phyloP scores from a whole-genome alignment of 2,113 vertebrate species.

The Anolis carolinensis region DNA sequence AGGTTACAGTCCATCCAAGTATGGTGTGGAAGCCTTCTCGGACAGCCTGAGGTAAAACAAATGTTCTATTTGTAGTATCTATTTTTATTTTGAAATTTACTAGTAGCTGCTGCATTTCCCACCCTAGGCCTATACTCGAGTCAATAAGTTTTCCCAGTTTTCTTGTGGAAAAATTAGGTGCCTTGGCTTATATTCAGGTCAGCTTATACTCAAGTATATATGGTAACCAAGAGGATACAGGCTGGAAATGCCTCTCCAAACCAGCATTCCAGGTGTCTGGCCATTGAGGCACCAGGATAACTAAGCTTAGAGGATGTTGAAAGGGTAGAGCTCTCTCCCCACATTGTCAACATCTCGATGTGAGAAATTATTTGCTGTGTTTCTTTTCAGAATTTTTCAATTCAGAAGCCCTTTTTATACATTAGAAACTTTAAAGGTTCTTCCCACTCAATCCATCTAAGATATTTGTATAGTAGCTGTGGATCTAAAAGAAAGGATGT shows the following conservation, averaged over 20 bases:
- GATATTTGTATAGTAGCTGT: too few species aligned
- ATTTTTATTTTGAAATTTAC: too few species aligned
- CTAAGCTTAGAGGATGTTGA: too few species aligned
- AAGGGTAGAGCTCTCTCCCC: background rate
- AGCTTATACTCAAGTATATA: too few species aligned
- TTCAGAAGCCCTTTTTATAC: background rate
- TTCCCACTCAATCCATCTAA: background rate
- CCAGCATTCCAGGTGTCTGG: too few species aligned
- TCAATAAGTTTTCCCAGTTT: too few species aligned
- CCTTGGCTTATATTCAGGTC: too few species aligned
- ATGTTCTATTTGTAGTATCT: background rate
- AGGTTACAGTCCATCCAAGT: constrained; percentile 71
- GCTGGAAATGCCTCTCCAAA: too few species aligned
- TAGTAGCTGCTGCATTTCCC: too few species aligned
- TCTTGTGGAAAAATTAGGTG: too few species aligned
- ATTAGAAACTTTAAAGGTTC: background rate
- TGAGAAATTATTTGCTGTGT: background rate
- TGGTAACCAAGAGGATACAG: too few species aligned
- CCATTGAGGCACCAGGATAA: too few species aligned
- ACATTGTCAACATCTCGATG: background rate
- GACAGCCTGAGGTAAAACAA: constrained; percentile 78
- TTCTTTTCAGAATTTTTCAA: background rate
- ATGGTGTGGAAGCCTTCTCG: constrained; percentile 77
- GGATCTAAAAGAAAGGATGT: background rate
- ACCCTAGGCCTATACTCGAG: background rate